Evolutionary conservation across 2,113 vertebrate genomes (phyloP), one percentile per base, ranked within the genome.

Genomic region (Brachirus orientalis): DNA sequence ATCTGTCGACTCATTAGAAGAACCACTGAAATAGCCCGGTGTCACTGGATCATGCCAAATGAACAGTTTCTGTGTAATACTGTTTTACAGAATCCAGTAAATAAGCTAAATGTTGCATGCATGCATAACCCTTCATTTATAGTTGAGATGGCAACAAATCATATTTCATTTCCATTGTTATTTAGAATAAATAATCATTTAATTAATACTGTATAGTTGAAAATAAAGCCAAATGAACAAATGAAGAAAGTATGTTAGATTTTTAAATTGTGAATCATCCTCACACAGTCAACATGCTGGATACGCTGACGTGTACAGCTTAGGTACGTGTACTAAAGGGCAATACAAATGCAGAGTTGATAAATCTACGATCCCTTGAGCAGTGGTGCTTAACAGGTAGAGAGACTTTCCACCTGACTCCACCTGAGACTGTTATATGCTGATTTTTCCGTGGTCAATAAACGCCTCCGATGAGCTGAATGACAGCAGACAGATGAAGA

Each of bases 1-100:
- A 46, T 44, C 80, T 82, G 10, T n/a, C 80, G 87, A 69, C 5
- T 8, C 0, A 38, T 3, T 1, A 10, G 16, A 52, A 10, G n/a
- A 72, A 82, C 11, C 28, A 79, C 69, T 73, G 67, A 64, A 75
- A 75, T 10, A 74, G 2, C 35, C 10, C 4, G 12, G 1, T 0
- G 8, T 41, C 28, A 57, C 12, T 51, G 10, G 38, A 3, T 57
- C 46, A n/a, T 10, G 4, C 9, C 19, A 55, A 44, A 58, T 10
- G 1, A n/a, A 9, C 18, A 2, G 1, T 11, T 48, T 46, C 60
- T 20, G 47, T 20, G 22, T 19, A 3, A 6, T 22, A 16, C 9
- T 19, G 10, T 43, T 43, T 10, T 4, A 14, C 7, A 12, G 4
- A 19, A 47, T 6, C 0, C 9, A 47, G 19, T 19, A 6, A n/a